Conservation (phyloP, 2,888 invertebrate species). For the Lasioglossum pauxillum region DNA sequence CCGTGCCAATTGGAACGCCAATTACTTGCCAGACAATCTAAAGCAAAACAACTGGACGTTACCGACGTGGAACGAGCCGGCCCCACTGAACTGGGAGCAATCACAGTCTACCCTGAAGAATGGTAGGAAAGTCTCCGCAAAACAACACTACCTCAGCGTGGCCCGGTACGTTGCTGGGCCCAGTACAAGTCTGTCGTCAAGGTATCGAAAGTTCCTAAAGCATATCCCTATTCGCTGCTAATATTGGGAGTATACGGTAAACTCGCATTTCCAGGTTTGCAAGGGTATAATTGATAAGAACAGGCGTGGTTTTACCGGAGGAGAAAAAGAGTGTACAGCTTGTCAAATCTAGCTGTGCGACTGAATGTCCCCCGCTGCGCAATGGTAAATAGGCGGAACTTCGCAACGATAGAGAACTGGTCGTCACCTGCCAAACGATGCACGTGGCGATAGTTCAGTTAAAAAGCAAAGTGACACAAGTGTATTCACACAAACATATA, state of each 20-base stretch:
- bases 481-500: too few relatives aligned
- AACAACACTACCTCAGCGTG: constrained; percentile 91
- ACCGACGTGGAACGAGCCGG: constrained; percentile 80
- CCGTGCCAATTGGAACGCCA: constrained; percentile 85
- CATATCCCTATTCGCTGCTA: constrained; percentile 28
- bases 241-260: constrained; percentile 8
- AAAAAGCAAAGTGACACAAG: too few relatives aligned
- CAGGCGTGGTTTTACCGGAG: too few relatives aligned
- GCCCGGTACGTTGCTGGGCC: constrained; percentile 92
- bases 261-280: too few relatives aligned
- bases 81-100: constrained; percentile 76
- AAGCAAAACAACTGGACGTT: constrained; percentile 80
- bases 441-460: too few relatives aligned
- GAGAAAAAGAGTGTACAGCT: too few relatives aligned
- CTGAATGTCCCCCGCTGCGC: too few relatives aligned
- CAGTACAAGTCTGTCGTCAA: constrained; percentile 82
- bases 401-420: too few relatives aligned
- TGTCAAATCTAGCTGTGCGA: too few relatives aligned
- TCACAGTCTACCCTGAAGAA: constrained; percentile 81
- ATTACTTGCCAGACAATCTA: constrained; percentile 80
- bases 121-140: constrained; percentile 85
- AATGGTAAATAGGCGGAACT: too few relatives aligned
- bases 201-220: constrained; percentile 73
- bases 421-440: too few relatives aligned
- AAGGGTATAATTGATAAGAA: too few relatives aligned